Conservation (phyloP, 2,797 vertebrate genomes). For the Sus cebifrons region DNA sequence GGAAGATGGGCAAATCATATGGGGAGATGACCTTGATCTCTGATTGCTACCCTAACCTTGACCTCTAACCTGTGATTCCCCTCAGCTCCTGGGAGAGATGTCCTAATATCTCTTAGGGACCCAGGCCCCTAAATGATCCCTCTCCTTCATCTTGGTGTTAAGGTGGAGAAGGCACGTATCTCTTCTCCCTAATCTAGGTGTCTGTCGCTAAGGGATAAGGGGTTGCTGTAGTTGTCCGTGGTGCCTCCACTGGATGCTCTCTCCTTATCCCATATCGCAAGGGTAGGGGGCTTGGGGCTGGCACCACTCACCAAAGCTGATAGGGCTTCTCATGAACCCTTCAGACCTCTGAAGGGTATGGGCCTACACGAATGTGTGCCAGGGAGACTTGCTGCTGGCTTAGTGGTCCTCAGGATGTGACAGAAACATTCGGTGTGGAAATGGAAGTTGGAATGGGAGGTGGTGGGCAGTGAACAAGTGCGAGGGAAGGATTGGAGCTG, state of each 20-base stretch:
- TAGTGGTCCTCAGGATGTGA: slow-evolving; percentile 54
- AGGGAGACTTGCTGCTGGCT: slow-evolving; percentile 61
- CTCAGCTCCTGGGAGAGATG: slow-evolving; percentile 74
- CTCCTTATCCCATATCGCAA: slow-evolving; percentile 41
- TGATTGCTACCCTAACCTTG: slow-evolving; percentile 85
- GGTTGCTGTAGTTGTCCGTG: slow-evolving; percentile 15
- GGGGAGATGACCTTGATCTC: slow-evolving; percentile 83
- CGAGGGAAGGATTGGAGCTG: neutral
- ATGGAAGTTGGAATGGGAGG: slow-evolving; percentile 59
- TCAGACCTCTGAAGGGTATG: slow-evolving; percentile 36
- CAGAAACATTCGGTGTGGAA: neutral
- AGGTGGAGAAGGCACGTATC: slow-evolving; percentile 54
- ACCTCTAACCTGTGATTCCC: slow-evolving; percentile 84
- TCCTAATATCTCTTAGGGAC: slow-evolving; percentile 75
- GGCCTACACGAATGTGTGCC: slow-evolving; percentile 60
- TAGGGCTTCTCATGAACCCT: slow-evolving; percentile 11
- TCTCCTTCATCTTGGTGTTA: slow-evolving; percentile 66
- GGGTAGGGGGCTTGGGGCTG: slow-evolving; percentile 39
- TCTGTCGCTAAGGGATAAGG: slow-evolving; percentile 61
- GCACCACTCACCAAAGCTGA: slow-evolving; percentile 75
- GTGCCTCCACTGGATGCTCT: neutral
- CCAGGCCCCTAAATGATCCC: slow-evolving; percentile 67
- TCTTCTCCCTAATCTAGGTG: slow-evolving; percentile 58
- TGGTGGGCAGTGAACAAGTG: neutral
- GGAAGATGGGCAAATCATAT: slow-evolving; percentile 80